These are phyloP conservation scores for Cosmorhoe ocellata DNA, from an alignment of 2,888 invertebrate species.

Conservation along the genomic window DNA sequence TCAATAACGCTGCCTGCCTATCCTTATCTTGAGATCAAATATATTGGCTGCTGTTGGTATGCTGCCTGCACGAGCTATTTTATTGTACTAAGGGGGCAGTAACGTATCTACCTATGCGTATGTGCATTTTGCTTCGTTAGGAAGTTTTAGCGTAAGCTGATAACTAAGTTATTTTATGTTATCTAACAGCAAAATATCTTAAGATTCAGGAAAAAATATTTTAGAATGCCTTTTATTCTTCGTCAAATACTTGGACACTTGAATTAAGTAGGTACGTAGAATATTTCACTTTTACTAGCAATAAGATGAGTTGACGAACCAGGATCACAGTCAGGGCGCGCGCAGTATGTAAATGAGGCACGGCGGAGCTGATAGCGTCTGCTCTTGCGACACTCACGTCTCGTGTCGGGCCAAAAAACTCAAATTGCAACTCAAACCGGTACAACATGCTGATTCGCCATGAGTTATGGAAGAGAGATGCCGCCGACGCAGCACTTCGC, in stretches of 20 bases:
- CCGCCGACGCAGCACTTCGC: constrained; percentile 19
- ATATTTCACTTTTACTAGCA: too few species aligned
- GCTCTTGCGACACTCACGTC: constrained; percentile 27
- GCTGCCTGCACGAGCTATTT: constrained; percentile 29
- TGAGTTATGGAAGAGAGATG: constrained; percentile 35
- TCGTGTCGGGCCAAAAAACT: constrained; percentile 39
- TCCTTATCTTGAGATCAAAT: constrained; percentile 51
- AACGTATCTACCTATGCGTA: constrained; percentile 22
- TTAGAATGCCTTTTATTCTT: too few species aligned
- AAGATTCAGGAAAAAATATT: too few species aligned
- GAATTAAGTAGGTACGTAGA: too few species aligned
- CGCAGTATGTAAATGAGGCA: constrained; percentile 46
- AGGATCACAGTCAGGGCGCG: constrained; percentile 37
- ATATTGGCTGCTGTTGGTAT: constrained; percentile 41
- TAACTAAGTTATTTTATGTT: neutral
- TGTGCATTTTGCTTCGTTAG: constrained; percentile 9
- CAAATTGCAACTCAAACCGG: constrained; percentile 43
- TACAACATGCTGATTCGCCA: constrained; percentile 38
- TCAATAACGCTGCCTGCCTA: constrained; percentile 52
- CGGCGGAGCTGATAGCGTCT: constrained; percentile 42
- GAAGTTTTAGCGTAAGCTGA: neutral
- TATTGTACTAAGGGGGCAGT: constrained; percentile 24
- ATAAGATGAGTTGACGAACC: constrained; percentile 34
- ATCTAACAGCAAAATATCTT: too few species aligned
- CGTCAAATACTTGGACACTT: too few species aligned